Evolutionary conservation across 2,113 vertebrate genomes (phyloP).

Genomic region (Delphinus delphis): DNA sequence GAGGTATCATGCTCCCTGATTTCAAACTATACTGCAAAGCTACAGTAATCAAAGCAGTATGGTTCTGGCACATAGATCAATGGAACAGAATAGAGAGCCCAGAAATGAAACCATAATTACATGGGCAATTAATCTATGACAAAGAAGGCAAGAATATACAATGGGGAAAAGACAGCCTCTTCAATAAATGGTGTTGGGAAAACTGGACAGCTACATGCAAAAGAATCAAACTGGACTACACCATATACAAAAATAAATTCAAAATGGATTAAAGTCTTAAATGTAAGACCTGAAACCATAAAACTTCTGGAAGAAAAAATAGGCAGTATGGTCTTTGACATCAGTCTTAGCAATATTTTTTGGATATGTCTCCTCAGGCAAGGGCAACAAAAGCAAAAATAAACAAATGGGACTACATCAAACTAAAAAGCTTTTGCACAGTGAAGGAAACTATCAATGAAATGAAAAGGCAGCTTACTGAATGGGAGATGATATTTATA

Average conservation of each 20-base stretch:
- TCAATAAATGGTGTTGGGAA: neutral
- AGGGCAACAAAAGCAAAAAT: neutral
- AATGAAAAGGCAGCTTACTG: neutral
- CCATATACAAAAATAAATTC: too few species aligned
- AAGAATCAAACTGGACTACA: too few species aligned
- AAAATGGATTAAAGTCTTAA: neutral
- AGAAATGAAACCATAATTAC: neutral
- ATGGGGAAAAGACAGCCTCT: neutral
- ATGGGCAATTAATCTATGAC: neutral
- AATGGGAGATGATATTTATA: neutral
- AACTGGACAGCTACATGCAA: neutral
- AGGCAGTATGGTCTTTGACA: neutral
- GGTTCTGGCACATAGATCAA: neutral
- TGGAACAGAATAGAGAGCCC: neutral
- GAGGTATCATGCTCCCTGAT: neutral
- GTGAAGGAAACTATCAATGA: neutral
- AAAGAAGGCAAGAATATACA: neutral
- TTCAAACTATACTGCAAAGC: neutral
- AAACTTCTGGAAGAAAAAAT: neutral
- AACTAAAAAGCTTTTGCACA: neutral
- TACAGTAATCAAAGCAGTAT: neutral
- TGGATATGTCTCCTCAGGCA: neutral
- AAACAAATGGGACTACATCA: neutral
- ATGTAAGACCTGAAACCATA: neutral
- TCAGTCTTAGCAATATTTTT: neutral